These are phyloP conservation scores for Araneus ventricosus DNA, from an alignment of 1,140 invertebrate genomes.

Conservation along the genomic window DNA sequence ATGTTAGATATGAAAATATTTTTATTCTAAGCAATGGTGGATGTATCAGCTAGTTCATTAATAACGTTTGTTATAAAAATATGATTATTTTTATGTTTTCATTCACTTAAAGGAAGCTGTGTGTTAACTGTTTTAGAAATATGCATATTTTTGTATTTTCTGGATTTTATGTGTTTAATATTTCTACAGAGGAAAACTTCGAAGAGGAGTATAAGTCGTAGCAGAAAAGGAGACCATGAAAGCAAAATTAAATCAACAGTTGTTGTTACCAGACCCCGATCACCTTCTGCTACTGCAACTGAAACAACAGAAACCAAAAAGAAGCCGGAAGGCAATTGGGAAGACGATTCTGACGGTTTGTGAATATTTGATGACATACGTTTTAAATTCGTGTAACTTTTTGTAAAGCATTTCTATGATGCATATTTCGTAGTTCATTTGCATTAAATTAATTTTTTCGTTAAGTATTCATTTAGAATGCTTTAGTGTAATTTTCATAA, in stretches of 20 bases:
- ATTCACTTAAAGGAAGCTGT: too few species aligned
- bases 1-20: too few species aligned
- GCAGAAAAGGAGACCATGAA: constrained; percentile 74
- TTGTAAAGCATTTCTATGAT: too few species aligned
- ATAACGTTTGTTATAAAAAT: too few species aligned
- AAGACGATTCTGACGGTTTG: constrained; percentile 71
- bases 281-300: constrained; percentile 35
- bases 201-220: constrained; percentile 67
- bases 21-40: too few species aligned
- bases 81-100: too few species aligned
- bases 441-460: too few species aligned
- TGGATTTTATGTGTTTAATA: neutral
- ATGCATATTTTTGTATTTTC: neutral
- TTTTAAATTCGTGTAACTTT: neutral
- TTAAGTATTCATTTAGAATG: neutral
- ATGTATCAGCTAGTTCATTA: too few species aligned
- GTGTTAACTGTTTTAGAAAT: neutral
- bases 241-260: constrained; percentile 77
- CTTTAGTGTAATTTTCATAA: too few species aligned
- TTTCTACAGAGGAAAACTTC: constrained; percentile 56
- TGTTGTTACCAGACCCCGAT: constrained; percentile 73
- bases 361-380: neutral
- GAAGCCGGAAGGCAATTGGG: constrained; percentile 51
- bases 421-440: too few species aligned
- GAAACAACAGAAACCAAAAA: constrained; percentile 58